A percentile compares a stretch with the other conserved stretches of the same genome.
These are phyloP conservation scores for Cheilosia vulpina DNA, from an alignment of 2,888 invertebrate genomes.

Conservation along the genomic window DNA sequence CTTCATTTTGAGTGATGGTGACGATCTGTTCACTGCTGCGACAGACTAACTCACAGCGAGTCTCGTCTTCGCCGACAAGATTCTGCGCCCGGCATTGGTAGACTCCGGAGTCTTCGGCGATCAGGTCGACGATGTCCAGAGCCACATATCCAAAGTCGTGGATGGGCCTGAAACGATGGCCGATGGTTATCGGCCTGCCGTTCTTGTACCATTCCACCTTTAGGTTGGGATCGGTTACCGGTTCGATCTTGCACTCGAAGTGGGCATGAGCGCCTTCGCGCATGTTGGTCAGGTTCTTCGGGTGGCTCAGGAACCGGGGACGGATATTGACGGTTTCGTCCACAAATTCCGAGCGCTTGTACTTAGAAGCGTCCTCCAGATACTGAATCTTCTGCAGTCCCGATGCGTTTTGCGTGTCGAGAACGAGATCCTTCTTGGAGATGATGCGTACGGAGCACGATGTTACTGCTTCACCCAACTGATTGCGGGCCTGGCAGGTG, in stretches of 20 bases:
- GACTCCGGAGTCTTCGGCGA: constrained; percentile 96
- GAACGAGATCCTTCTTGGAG: constrained; percentile 93
- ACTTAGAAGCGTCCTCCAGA: constrained; percentile 93
- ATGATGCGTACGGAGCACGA: constrained; percentile 95
- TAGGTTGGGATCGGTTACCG: constrained; percentile 97
- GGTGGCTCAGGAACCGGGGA: constrained; percentile 93
- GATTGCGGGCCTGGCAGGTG: constrained; percentile 97
- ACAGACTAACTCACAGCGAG: constrained; percentile 89
- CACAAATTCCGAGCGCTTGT: constrained; percentile 91
- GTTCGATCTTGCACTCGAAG: constrained; percentile 98
- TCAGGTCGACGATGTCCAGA: constrained; percentile 96
- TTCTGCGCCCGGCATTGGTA: constrained; percentile 98
- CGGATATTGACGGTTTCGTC: constrained; percentile 93
- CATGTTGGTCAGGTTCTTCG: constrained; percentile 93
- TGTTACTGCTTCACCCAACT: constrained; percentile 96
- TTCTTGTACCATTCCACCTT: constrained; percentile 99
- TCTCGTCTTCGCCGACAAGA: constrained; percentile 94
- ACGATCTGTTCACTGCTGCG: constrained; percentile 92
- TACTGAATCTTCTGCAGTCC: constrained; percentile 96
- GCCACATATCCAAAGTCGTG: constrained; percentile 99
- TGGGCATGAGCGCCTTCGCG: constrained; percentile 96
- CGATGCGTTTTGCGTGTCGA: constrained; percentile 95
- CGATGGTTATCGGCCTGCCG: constrained; percentile 95
- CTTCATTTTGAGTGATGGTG: constrained; percentile 93
- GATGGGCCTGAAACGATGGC: constrained; percentile 97